Base-by-base conservation (phyloP, 1,140 invertebrate genomes). In the Drosophila saltans region DNA sequence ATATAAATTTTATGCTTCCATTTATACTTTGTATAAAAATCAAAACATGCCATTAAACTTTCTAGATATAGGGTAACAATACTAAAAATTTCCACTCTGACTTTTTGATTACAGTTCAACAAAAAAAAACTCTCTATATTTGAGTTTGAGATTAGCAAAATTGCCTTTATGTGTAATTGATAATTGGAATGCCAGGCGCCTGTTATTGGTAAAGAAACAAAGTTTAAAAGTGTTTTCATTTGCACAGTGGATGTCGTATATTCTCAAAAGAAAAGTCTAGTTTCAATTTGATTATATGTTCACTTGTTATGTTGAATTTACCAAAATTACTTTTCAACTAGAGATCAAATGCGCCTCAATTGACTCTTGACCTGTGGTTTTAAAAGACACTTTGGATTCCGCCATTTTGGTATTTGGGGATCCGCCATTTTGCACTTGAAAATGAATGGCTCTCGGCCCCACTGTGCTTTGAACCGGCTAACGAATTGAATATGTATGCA, bases 31-130 rank as follows among this genome's bases (percentile, higher is more conserved):
- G 16, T 16, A 16, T 16, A 16, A 16, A 16, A 24, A 24, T 10
- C 6, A 9, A 26, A 36, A 6, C 7, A 24, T 52, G n/a, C 45
- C 45, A 9, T 24, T 48, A 24, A 2, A 43, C 45, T 9, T 24
- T 48, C 11, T 3, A n/a, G 11, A 43, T 48, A 67, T 41, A 67
- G 55, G 28, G 59, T 58, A 69, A 59, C 56, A 60, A 9, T 55
- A 52, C 63, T 55, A 67, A 77, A 80, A 70, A 55, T 81, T 81
- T 81, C 79, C 78, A 69, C 74, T 69, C 72, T 66, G 68, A 57
- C 62, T 64, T 55, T 61, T 79, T 66, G 41, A 33, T 59, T 58
- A 58, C 48, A 36, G 33, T 69, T 67, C 48, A 36, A 45, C 52
- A 41, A 39, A 60, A 39, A 60, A 43, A 41, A 48, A 80, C 55